Percentiles rank a stretch among this genome's conserved stretches.
Evolutionary conservation across 1,140 invertebrate genomes (phyloP).

Genomic region (Ips typographus): DNA sequence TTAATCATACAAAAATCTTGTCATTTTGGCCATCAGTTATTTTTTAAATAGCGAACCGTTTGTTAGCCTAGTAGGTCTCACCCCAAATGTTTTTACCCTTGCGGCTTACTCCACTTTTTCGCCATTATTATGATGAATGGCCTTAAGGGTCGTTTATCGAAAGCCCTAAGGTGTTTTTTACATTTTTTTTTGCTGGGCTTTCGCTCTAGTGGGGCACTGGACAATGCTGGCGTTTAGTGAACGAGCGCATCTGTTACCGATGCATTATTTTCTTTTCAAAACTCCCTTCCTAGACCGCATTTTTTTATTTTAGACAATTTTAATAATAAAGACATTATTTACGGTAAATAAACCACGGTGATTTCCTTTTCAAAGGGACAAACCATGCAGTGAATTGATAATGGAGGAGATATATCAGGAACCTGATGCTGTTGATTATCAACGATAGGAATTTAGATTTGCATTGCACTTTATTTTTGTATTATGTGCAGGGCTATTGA

Average conservation of each 20-base stretch:
- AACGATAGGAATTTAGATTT: too few relatives aligned
- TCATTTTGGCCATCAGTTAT: constrained; percentile 9
- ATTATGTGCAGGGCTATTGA: too few relatives aligned
- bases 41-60: too few relatives aligned
- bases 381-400: too few relatives aligned
- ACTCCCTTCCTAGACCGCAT: background rate
- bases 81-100: constrained; percentile 19
- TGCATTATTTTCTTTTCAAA: constrained; percentile 18
- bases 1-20: background rate
- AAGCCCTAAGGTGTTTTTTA: constrained; percentile 28
- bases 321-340: constrained; percentile 27
- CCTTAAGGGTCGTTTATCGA: constrained; percentile 17
- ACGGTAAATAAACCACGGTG: constrained; percentile 20
- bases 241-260: constrained; percentile 26
- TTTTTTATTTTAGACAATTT: background rate
- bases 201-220: constrained; percentile 20
- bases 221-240: constrained; percentile 8
- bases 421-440: too few relatives aligned
- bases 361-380: too few relatives aligned
- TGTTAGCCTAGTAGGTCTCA: background rate
- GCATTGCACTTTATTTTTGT: too few relatives aligned
- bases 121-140: constrained; percentile 25
- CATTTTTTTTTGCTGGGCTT: constrained; percentile 18
- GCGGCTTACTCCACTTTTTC: constrained; percentile 27
- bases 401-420: too few relatives aligned